Evolutionary conservation across 2,888 invertebrate genomes (phyloP), one percentile per base, ranked within the genome.

Genomic region (Amphipoea oculea): DNA sequence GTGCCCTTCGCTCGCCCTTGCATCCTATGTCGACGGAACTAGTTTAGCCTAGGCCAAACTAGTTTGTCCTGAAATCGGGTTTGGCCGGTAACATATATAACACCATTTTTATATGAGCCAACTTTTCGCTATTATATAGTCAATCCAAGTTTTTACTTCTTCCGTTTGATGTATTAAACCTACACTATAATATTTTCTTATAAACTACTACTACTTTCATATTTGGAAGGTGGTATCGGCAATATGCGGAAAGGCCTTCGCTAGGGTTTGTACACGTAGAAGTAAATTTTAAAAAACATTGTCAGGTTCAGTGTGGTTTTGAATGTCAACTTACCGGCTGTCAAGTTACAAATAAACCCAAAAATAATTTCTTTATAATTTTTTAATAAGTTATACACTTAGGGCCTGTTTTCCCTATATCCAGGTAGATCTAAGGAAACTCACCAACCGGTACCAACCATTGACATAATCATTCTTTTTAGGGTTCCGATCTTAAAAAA

Each of bases 201-300:
- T 20, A 29, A 23, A 57, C 36, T 36, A 81, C 14, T 72, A 40
- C 4, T 40, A 42, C 7, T 11, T 40, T 29, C 17, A 4, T 45
- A 42, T 14, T 71, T 45, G 36, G 57, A 60, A 62, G 45, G 48
- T 78, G 36, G 29, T 40, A 42, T 60, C 17, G 76, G 14, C 29
- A 68, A 40, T 36, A 69, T 40, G n/a, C 63, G 73, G 81, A 72
- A 79, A 79, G 65, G 23, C 81, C 73, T 72, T 73, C 45, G 6
- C 23, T 36, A 29, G 40, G 2, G 7, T 36, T 54, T 29, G 17
- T 63, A 54, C 4, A 54, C 4, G 20, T 11, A n/a, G 40, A 54
- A 17, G 60, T 48, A 74, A 74, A 29, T 23, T 40, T 40, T 40
- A 42, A 75, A 69, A 42, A 23, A 40, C 3, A n/a, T 48, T 45